Base-by-base conservation (phyloP, 2,888 invertebrate genomes). In the Tipula unca region DNA sequence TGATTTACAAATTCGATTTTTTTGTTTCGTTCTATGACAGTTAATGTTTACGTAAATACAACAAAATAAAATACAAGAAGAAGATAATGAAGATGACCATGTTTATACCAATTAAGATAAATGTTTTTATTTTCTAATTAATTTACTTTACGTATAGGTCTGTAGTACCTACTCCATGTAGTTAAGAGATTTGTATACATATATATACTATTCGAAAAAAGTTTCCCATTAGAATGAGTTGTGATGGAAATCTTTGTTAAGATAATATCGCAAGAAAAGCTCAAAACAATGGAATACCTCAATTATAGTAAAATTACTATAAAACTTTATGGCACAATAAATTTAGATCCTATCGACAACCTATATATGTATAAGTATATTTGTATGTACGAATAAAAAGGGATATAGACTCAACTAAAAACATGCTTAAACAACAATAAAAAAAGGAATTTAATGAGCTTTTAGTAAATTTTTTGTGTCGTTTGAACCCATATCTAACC, bases 41-140 rank as follows among this genome's bases (percentile, higher is more conserved):
- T n/a, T n/a, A n/a, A n/a, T n/a, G n/a, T n/a, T n/a, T n/a, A 48
- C 48, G n/a, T 48, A 20, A 48, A n/a, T 14, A 8, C 0, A 69
- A 69, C 25, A 25, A 10, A 54, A 54, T 54, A 4, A 54, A 6
- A 54, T 25, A 69, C 69, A 69, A 69, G 25, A 69, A 25, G 54
- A 20, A 25, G 69, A 69, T 69, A 69, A 69, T 25, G 69, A 69
- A 48, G 25, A 25, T 25, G 69, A 69, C 25, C 25, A 69, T 69
- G 69, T 69, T n/a, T 69, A 69, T 25, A 69, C 69, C 69, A 69
- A 69, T 69, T 69, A 69, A 69, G 69, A 69, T 69, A 69, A 69
- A 69, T 69, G 69, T 69, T 69, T 69, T 69, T 69, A 69, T 69
- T 69, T 69, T 69, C 25, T 69, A 69, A 69, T 69, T 69, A 25